Percentiles rank a stretch among this genome's conserved stretches.
These are phyloP conservation scores for Scomber japonicus DNA, from an alignment of 2,113 vertebrate species.

Conservation along the genomic window DNA sequence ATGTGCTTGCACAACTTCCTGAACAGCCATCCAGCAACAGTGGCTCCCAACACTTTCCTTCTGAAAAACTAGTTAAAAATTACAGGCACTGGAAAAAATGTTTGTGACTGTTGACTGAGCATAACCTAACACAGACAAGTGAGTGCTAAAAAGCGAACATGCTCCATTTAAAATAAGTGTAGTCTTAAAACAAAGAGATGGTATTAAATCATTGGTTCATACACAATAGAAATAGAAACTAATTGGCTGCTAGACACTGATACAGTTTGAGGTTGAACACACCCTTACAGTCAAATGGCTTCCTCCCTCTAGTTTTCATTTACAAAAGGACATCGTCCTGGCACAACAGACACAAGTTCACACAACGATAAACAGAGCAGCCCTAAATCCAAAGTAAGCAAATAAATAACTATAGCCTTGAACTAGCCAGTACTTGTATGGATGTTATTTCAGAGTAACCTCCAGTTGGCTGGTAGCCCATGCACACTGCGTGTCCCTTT, in stretches of 20 bases:
- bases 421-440: conserved; percentile 65
- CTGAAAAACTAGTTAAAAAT: conserved; percentile 9
- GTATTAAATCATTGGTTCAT: background rate
- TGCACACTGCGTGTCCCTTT: conserved; percentile 62
- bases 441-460: conserved; percentile 68
- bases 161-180: background rate
- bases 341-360: conserved; percentile 25
- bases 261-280: conserved; percentile 16
- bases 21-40: conserved; percentile 40
- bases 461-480: conserved; percentile 70
- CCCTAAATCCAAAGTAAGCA: conserved; percentile 46
- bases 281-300: conserved; percentile 19
- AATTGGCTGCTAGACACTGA: conserved; percentile 7
- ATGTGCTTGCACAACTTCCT: conserved; percentile 64
- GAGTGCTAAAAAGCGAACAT: background rate
- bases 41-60: conserved; percentile 4
- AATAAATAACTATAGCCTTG: conserved; percentile 62
- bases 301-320: conserved; percentile 32
- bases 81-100: too few relatives aligned
- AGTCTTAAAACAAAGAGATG: background rate
- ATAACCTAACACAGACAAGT: background rate
- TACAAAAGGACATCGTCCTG: conserved; percentile 21
- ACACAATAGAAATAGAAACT: conserved; percentile 10
- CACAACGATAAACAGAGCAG: conserved; percentile 38
- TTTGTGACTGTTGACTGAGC: background rate